Base-by-base conservation (phyloP, 2,888 invertebrate genomes). In the Fissipunctia ypsillon region DNA sequence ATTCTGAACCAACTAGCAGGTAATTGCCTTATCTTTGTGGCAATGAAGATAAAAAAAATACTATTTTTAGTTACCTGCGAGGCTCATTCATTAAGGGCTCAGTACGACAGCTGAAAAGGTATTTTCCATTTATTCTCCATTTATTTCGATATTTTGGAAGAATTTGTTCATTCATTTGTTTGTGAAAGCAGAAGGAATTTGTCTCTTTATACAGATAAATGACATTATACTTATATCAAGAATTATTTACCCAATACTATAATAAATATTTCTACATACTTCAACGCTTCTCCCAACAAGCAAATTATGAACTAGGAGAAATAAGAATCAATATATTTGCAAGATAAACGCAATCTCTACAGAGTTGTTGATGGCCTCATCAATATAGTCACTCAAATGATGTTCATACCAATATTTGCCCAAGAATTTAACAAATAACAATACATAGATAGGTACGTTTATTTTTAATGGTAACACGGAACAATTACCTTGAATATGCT, bases 1-100 rank as follows among this genome's bases (percentile, higher is more conserved):
- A 73, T 74, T 73, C 63, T 68, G 63, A 56, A 69, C 66, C n/a
- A 66, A 78, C 65, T 25, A 77, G 50, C 59, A 76, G 69, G 48
- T 80, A 80, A 75, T 72, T 70, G 61, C 59, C 67, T 81, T 85
- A 86, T 85, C 86, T 75, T 61, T 19, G 64, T 60, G 76, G 69
- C 74, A 79, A 81, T 75, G 68, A 64, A 75, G 85, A 86, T 85
- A 85, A 81, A 71, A 35, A 43, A 81, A 69, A 7, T 4, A 61
- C 69, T 81, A 84, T 69, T 77, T 75, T 70, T 81, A 86, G 65
- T 31, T 56, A 6, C 22, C 41, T 19, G 1, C 19, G 50, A 66
- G 52, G 9, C 35, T n/a, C 65, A 63, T 73, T 78, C 50, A 64
- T 60, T 38, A 63, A 59, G 14, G 16, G 60, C 31, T 54, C 22